Evolutionary conservation across 2,888 invertebrate genomes (phyloP).

Genomic region (Hololepta plana): DNA sequence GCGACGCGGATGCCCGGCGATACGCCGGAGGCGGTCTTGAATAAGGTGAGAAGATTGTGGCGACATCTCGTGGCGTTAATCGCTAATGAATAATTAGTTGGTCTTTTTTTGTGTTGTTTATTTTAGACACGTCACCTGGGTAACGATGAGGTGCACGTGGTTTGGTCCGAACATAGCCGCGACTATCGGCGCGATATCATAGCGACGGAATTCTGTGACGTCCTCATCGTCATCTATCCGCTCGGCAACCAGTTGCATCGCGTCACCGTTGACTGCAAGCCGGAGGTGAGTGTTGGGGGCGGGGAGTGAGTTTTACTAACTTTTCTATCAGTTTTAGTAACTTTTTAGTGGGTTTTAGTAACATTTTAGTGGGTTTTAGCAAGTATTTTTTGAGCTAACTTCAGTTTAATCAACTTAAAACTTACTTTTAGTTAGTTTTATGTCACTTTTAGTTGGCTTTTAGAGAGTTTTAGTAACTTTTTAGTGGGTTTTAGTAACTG

Average conservation of each 20-base stretch:
- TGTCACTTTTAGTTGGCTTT: too few species aligned
- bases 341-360: too few species aligned
- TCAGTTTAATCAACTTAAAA: too few species aligned
- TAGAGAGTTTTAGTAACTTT: too few species aligned
- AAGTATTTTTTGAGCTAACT: too few species aligned
- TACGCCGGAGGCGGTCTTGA: slow-evolving; percentile 68
- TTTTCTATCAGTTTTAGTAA: too few species aligned
- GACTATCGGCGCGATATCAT: slow-evolving; percentile 93
- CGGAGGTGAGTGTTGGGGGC: slow-evolving; percentile 56
- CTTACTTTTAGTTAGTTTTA: too few species aligned
- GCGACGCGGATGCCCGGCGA: slow-evolving; percentile 92
- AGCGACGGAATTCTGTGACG: slow-evolving; percentile 98
- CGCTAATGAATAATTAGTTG: too few species aligned
- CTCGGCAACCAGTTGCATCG: slow-evolving; percentile 70
- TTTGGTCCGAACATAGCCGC: slow-evolving; percentile 95
- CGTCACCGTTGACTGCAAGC: slow-evolving; percentile 74
- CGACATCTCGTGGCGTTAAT: too few species aligned
- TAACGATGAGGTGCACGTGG: slow-evolving; percentile 96
- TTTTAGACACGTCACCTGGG: slow-evolving; percentile 80
- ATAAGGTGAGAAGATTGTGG: slow-evolving; percentile 56
- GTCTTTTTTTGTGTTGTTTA: slow-evolving; percentile 7
- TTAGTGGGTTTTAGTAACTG: too few species aligned
- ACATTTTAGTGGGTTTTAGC: too few species aligned
- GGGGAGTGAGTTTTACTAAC: too few species aligned
- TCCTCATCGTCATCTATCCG: slow-evolving; percentile 92